Conservation (phyloP, 2,797 vertebrate species). For the Pangasius larnaudii region DNA sequence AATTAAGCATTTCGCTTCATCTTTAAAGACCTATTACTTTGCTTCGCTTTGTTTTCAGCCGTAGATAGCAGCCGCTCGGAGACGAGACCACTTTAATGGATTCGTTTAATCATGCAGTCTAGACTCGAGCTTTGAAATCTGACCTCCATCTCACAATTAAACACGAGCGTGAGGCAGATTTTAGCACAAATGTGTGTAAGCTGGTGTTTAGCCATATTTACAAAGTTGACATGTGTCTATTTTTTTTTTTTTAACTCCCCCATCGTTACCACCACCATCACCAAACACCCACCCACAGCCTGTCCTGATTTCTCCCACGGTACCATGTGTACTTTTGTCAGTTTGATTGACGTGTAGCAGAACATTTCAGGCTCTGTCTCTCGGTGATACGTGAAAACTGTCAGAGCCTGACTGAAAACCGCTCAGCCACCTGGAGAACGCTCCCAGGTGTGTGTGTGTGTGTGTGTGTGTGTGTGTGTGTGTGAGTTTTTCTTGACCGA, state of each 20-base stretch:
- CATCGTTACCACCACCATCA: neutral
- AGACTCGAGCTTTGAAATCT: conserved; percentile 30
- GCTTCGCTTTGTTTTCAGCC: conserved; percentile 19
- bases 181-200: neutral
- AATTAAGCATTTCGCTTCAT: conserved; percentile 47
- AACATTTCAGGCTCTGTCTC: conserved; percentile 80
- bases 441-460: conserved; percentile 77
- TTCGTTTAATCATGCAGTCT: conserved; percentile 28
- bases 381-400: conserved; percentile 73
- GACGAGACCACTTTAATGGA: conserved; percentile 27
- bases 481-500: conserved; percentile 9
- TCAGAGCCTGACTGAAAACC: conserved; percentile 79
- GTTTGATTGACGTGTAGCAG: conserved; percentile 81
- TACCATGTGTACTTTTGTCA: conserved; percentile 64
- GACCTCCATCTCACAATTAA: conserved; percentile 31
- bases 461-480: conserved; percentile 62
- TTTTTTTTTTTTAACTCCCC: neutral
- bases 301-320: conserved; percentile 44
- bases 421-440: conserved; percentile 75
- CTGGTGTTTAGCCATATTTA: conserved; percentile 18
- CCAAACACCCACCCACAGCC: conserved; percentile 23
- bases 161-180: neutral
- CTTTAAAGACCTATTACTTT: conserved; percentile 38
- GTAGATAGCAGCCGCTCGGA: conserved; percentile 14
- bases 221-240: neutral